Conservation (phyloP, 2,797 vertebrate genomes). For the Xiphorhynchus erythropygius region DNA sequence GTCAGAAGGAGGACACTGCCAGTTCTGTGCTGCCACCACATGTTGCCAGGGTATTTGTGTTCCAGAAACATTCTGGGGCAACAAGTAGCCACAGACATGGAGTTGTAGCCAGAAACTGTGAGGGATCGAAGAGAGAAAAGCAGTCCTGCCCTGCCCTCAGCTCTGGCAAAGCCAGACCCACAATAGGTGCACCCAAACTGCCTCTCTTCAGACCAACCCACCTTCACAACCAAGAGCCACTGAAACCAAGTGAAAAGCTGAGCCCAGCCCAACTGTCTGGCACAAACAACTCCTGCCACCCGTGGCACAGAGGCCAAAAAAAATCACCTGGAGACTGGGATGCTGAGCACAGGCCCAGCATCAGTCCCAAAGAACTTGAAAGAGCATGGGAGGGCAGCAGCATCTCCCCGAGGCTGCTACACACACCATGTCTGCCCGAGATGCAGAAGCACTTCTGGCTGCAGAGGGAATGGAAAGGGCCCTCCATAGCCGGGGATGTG, state of each 20-base stretch:
- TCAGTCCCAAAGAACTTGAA: background rate
- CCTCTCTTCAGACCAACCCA: background rate
- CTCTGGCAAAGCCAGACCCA: background rate
- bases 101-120: background rate
- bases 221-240: background rate
- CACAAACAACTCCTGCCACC: background rate
- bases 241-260: rapidly evolving
- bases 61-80: rapidly evolving
- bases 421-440: background rate
- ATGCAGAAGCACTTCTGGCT: background rate
- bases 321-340: background rate
- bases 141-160: background rate
- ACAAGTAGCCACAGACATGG: background rate
- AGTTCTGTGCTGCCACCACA: background rate
- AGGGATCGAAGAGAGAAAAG: background rate
- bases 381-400: background rate
- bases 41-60: rapidly evolving
- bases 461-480: background rate
- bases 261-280: rapidly evolving
- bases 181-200: rapidly evolving
- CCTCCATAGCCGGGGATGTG: rapidly evolving
- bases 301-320: rapidly evolving
- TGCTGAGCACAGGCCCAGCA: background rate
- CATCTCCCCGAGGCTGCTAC: background rate
- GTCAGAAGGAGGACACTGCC: background rate